phyloP scores from a whole-genome alignment of 2,888 invertebrate genomes.

The Drosophila affinis region DNA sequence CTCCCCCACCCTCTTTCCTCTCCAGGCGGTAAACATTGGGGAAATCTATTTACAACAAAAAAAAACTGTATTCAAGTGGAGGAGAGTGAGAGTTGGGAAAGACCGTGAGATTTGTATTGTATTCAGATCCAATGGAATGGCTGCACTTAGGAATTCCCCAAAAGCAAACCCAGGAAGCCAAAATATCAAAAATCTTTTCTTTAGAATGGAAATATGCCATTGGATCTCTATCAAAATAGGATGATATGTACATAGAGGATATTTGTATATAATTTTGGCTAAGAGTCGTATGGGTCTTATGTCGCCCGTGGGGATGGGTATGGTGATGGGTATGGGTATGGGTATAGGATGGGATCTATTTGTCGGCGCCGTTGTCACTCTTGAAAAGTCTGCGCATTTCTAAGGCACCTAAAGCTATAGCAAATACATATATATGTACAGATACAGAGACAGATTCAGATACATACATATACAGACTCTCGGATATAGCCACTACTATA shows the following conservation, averaged over 20 bases:
- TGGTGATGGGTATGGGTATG: not conserved
- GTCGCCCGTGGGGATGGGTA: not conserved
- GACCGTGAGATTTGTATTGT: not conserved
- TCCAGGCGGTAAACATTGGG: not conserved
- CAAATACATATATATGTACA: conserved; percentile 13
- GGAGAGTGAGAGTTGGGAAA: conserved; percentile 3
- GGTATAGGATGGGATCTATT: conserved; percentile 16
- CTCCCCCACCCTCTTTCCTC: no score
- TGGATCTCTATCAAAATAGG: not conserved
- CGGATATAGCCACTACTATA: conserved; percentile 8
- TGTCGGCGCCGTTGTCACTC: conserved; percentile 74
- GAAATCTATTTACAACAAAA: conserved; percentile 7
- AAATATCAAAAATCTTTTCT: no score
- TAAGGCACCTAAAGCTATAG: conserved; percentile 2
- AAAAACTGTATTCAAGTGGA: not conserved
- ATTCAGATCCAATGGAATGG: no score
- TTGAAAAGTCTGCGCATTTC: conserved; percentile 55
- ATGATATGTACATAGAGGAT: not conserved
- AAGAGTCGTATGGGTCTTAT: not conserved
- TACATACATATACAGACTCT: not conserved
- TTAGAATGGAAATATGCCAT: not conserved
- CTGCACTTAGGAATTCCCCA: not conserved
- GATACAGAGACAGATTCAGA: conserved; percentile 2
- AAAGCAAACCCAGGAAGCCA: not conserved
- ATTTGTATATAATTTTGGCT: not conserved